These are phyloP conservation scores for Brachyhypopomus occidentalis DNA, from an alignment of 2,113 vertebrate genomes.

Conservation along the genomic window DNA sequence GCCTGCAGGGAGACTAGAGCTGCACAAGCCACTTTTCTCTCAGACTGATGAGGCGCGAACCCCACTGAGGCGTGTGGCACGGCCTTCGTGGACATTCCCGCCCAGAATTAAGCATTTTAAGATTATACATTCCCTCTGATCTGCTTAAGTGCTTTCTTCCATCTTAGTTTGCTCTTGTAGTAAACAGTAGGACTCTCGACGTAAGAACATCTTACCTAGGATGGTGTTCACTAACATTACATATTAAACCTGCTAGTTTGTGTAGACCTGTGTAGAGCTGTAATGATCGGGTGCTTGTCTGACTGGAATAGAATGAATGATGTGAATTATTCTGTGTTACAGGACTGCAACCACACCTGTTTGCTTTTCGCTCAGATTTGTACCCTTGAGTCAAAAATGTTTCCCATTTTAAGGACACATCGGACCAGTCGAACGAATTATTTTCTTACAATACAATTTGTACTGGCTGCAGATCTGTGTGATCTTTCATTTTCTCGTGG, in stretches of 20 bases:
- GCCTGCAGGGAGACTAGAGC: slow-evolving; percentile 55
- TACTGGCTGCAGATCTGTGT: slow-evolving; percentile 48
- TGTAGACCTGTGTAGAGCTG: slow-evolving; percentile 20
- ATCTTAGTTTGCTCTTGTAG: neutral
- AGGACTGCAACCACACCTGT: slow-evolving; percentile 16
- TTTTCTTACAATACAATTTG: slow-evolving; percentile 60
- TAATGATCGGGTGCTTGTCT: neutral
- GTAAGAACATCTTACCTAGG: slow-evolving; percentile 22
- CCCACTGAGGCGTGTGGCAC: neutral
- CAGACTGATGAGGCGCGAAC: neutral
- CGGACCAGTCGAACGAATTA: slow-evolving; percentile 41
- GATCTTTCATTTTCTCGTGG: neutral
- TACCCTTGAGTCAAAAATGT: slow-evolving; percentile 14
- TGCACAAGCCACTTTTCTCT: slow-evolving; percentile 68
- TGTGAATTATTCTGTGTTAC: slow-evolving; percentile 13
- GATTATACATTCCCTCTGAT: neutral
- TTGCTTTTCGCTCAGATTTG: slow-evolving; percentile 3
- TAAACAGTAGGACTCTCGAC: slow-evolving; percentile 10
- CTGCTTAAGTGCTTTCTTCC: neutral
- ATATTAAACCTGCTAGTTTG: slow-evolving; percentile 38
- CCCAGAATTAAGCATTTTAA: neutral
- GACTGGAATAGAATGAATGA: slow-evolving; percentile 29
- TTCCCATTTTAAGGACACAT: slow-evolving; percentile 38
- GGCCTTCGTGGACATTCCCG: slow-evolving; percentile 1
- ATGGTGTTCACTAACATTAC: slow-evolving; percentile 48